Evolutionary conservation across 2,797 vertebrate species (phyloP).

Genomic region (Lacerta bilineata): DNA sequence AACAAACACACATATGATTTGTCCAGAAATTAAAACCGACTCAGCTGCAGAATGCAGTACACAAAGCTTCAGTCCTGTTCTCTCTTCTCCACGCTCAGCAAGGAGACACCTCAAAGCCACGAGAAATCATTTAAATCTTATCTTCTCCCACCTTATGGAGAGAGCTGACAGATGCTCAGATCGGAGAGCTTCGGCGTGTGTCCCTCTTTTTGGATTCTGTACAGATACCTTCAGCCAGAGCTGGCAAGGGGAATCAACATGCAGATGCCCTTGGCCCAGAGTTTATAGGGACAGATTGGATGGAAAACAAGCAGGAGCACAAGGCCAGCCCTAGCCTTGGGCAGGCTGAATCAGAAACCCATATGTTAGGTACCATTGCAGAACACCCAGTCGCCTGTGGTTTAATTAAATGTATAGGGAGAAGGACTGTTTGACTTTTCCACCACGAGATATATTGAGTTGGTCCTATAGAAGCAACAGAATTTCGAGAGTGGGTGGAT

Average conservation of each 20-base stretch:
- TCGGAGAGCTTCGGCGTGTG: not conserved
- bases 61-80: too few relatives aligned
- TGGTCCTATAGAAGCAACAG: not conserved
- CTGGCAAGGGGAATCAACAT: not conserved
- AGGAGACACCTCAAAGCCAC: not conserved
- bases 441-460: not conserved
- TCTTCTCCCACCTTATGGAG: not conserved
- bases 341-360: not conserved
- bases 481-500: not conserved
- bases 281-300: not conserved
- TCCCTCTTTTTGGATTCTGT: not conserved
- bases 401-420: not conserved
- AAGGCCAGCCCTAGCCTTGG: not conserved
- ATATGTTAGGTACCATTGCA: not conserved
- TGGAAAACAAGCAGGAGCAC: not conserved
- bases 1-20: not conserved
- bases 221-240: accelerated
- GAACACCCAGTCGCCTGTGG: not conserved
- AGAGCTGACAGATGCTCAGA: not conserved
- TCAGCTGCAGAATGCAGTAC: not conserved
- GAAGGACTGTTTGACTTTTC: too few relatives aligned
- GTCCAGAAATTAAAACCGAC: constrained; percentile 1
- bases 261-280: not conserved
- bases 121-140: constrained; percentile 4
- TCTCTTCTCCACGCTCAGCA: not conserved